These are phyloP conservation scores for Callocephalon fimbriatum DNA, from an alignment of 2,113 vertebrate species.

Conservation along the genomic window DNA sequence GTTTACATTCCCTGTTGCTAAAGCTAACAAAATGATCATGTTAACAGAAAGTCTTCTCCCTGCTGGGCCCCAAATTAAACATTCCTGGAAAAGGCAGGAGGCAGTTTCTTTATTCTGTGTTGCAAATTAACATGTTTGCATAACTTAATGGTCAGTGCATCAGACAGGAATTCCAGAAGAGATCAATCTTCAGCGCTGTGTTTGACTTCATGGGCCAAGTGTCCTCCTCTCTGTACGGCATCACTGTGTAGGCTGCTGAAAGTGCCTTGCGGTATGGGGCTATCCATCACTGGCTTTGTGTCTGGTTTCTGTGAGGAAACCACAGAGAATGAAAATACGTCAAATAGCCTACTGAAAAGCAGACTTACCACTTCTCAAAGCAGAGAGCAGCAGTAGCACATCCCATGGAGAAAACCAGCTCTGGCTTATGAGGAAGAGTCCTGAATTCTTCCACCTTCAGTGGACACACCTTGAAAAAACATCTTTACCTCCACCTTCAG, in stretches of 20 bases:
- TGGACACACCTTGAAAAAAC: background rate
- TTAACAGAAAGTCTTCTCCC: slow-evolving; percentile 37
- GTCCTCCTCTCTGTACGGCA: background rate
- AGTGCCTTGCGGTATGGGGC: background rate
- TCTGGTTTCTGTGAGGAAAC: slow-evolving; percentile 50
- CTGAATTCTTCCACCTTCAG: background rate
- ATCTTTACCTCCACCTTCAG: background rate
- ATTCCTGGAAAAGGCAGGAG: slow-evolving; percentile 58
- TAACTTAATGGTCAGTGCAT: slow-evolving; percentile 59
- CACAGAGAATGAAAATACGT: slow-evolving; percentile 11
- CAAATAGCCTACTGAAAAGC: slow-evolving; percentile 25
- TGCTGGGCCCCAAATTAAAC: slow-evolving; percentile 53
- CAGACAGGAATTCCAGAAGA: slow-evolving; percentile 42
- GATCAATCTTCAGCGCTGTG: background rate
- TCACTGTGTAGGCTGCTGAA: background rate
- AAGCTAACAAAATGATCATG: slow-evolving; percentile 54
- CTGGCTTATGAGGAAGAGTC: background rate
- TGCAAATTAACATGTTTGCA: slow-evolving; percentile 64
- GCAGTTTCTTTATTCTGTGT: slow-evolving; percentile 10
- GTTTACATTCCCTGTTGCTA: slow-evolving; percentile 56
- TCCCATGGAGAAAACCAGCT: background rate
- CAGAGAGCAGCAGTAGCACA: background rate
- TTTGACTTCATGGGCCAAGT: background rate
- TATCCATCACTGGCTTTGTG: slow-evolving; percentile 1
- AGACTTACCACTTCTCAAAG: background rate